Percentiles rank a stretch among this genome's conserved stretches.
phyloP scores from a whole-genome alignment of 2,113 vertebrate species.

The Rhea pennata region DNA sequence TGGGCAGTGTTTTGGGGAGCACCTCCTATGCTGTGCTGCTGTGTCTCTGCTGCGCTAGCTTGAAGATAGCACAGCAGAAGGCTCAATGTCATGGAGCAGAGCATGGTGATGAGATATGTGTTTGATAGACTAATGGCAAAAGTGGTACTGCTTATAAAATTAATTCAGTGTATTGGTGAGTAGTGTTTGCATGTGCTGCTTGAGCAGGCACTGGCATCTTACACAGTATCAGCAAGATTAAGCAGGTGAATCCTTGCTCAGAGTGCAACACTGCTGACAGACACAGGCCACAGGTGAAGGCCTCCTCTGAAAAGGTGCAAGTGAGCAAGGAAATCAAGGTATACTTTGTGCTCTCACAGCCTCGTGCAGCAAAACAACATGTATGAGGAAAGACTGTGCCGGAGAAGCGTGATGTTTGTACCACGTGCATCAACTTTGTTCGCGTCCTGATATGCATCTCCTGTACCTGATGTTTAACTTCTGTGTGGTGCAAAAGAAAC shows the following conservation, averaged over 20 bases:
- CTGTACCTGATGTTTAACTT: neutral
- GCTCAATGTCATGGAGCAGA: neutral
- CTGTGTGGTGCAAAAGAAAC: fast-evolving
- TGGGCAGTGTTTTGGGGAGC: neutral
- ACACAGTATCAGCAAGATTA: fast-evolving
- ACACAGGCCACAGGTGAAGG: fast-evolving
- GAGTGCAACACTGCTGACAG: fast-evolving
- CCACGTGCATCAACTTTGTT: fast-evolving
- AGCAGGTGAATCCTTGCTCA: neutral
- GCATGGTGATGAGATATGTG: neutral
- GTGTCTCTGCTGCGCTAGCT: neutral
- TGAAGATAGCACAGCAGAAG: neutral
- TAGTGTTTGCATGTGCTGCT: fast-evolving
- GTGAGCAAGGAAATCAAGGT: neutral
- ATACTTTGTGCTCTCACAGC: fast-evolving
- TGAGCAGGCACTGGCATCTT: neutral
- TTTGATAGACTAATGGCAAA: neutral
- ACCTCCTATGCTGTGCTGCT: neutral
- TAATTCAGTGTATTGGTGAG: neutral
- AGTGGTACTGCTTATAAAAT: neutral
- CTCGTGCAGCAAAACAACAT: neutral
- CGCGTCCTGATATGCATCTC: fast-evolving
- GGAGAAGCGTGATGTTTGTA: neutral
- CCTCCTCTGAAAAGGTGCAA: neutral
- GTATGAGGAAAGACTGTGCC: fast-evolving